Percentiles rank a stretch among this genome's conserved stretches.
Conservation (phyloP, 1,140 invertebrate species). For the Achatina immaculata region DNA sequence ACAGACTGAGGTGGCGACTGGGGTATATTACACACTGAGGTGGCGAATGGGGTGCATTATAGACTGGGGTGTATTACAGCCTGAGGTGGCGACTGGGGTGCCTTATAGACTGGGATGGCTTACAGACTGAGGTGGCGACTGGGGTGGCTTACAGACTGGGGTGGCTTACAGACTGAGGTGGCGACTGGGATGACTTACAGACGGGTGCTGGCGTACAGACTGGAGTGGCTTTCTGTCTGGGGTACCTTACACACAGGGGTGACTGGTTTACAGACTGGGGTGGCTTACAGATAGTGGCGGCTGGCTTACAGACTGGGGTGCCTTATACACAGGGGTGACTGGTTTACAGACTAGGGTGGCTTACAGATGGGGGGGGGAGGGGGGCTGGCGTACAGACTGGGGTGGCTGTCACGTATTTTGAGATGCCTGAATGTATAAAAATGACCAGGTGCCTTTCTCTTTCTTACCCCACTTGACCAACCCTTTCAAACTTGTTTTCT, state of each 20-base stretch:
- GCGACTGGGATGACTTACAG: background rate
- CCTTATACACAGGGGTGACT: background rate
- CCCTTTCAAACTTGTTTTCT: too few relatives aligned
- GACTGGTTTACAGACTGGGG: background rate
- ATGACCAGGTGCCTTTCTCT: too few relatives aligned
- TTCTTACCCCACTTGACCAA: too few relatives aligned
- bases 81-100: background rate
- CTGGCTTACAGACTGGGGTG: background rate
- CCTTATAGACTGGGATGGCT: background rate
- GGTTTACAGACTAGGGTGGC: background rate
- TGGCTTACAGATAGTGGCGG: background rate
- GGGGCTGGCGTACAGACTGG: too few relatives aligned
- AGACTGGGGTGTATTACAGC: background rate
- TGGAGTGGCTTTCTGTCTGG: background rate
- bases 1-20: background rate
- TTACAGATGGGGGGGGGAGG: background rate
- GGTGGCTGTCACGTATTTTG: too few relatives aligned
- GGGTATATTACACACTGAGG: too few relatives aligned
- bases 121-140: background rate
- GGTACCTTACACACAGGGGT: background rate
- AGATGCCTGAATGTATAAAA: too few relatives aligned
- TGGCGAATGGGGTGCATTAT: background rate
- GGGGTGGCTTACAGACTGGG: background rate
- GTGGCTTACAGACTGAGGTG: background rate
- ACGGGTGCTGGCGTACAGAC: background rate